Conservation (phyloP, 53 echinoderm and acorn worm genomes). For the Patiria pectinifera region DNA sequence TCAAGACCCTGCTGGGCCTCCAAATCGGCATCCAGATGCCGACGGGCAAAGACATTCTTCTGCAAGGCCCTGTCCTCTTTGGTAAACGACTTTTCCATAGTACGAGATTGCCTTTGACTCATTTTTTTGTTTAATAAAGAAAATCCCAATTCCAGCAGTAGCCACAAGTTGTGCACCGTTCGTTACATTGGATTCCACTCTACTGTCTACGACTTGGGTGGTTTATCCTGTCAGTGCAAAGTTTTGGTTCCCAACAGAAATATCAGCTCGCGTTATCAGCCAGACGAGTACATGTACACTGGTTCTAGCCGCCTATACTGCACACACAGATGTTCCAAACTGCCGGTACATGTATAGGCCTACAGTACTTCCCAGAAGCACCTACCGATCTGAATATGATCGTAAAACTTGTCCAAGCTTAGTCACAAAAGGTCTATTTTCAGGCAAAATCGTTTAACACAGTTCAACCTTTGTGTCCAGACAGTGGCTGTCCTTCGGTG, state of each 20-base stretch:
- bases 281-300: not conserved
- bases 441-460: not conserved
- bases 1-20: conserved; percentile 85
- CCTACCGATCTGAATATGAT: not conserved
- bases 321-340: not conserved
- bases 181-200: not conserved
- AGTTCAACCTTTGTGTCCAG: not conserved
- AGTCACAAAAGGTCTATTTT: not conserved
- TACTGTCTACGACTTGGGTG: not conserved
- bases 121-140: not conserved
- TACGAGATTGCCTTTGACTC: conserved; percentile 24
- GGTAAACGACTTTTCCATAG: conserved; percentile 6
- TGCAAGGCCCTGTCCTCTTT: conserved; percentile 70
- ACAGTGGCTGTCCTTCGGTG: not conserved
- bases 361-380: not conserved
- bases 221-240: conserved; percentile 1
- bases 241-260: not conserved
- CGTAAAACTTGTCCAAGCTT: not conserved
- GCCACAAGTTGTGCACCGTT: not conserved
- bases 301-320: not conserved
- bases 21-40: conserved; percentile 72
- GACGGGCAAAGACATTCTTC: conserved; percentile 67
- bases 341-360: not conserved
- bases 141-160: not conserved
- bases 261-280: not conserved